Conservation (phyloP, 1,140 invertebrate genomes). For the Hyphantria cunea region DNA sequence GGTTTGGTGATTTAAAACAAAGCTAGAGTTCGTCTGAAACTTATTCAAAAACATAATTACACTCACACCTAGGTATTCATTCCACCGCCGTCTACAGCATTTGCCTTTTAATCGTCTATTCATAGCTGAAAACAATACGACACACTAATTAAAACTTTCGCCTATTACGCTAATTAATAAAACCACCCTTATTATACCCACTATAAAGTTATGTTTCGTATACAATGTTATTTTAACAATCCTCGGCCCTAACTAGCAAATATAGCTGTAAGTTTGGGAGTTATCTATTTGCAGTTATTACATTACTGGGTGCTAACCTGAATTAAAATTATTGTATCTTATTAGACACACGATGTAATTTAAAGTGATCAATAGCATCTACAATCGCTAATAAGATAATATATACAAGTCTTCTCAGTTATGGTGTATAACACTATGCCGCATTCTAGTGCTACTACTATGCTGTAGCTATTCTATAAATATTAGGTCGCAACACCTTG, state of each 20-base stretch:
- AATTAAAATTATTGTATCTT: not conserved
- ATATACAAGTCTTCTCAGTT: no score
- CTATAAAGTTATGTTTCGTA: no score
- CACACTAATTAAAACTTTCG: slow-evolving; percentile 4
- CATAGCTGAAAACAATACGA: slow-evolving; percentile 3
- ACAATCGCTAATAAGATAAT: no score
- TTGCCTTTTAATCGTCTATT: slow-evolving; percentile 8
- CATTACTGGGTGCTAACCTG: not conserved
- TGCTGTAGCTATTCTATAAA: no score
- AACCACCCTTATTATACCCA: no score
- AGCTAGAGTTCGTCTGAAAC: not conserved
- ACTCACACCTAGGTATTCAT: not conserved
- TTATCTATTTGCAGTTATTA: not conserved
- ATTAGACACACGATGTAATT: not conserved
- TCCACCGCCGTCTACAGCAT: not conserved
- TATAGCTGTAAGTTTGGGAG: not conserved
- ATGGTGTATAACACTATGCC: not conserved
- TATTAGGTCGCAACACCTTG: no score
- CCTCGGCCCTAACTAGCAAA: not conserved
- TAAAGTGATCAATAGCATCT: not conserved
- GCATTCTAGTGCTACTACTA: not conserved
- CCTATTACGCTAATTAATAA: no score
- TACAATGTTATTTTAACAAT: not conserved
- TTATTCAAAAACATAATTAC: not conserved
- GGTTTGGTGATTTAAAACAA: not conserved